phyloP scores from a whole-genome alignment of 2,113 vertebrate species.

The Oreochromis niloticus region DNA sequence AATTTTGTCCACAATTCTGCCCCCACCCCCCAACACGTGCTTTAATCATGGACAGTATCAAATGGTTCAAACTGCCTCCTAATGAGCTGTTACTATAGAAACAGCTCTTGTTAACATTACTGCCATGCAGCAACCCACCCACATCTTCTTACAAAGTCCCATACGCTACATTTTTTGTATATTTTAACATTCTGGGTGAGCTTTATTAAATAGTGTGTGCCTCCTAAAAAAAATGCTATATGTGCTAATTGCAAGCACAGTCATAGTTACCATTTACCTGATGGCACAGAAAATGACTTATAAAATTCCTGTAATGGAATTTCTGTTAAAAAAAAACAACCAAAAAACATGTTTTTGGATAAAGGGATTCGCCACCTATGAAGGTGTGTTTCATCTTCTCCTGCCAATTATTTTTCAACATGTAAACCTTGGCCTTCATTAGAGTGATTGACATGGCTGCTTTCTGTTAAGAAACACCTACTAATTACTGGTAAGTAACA shows the following conservation, averaged over 20 bases:
- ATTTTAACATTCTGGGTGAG: conserved; percentile 17
- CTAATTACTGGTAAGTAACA: not conserved
- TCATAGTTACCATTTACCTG: not conserved
- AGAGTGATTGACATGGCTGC: not conserved
- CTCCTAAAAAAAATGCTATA: not conserved
- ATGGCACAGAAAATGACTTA: not conserved
- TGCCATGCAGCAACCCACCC: conserved; percentile 24
- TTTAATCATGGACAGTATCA: conserved; percentile 70
- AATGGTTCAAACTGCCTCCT: conserved; percentile 59
- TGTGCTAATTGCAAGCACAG: not conserved
- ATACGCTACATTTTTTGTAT: conserved; percentile 3
- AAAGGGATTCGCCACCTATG: not conserved
- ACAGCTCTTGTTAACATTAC: conserved; percentile 53
- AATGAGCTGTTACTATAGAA: conserved; percentile 75
- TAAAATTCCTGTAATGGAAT: not conserved
- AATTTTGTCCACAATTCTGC: not conserved
- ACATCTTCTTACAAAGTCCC: conserved; percentile 25
- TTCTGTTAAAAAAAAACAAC: not conserved
- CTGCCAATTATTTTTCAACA: not conserved
- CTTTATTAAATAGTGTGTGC: not conserved
- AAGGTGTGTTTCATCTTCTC: conserved; percentile 3
- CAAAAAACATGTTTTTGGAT: not conserved
- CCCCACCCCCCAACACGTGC: conserved; percentile 13
- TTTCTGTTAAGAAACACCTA: not conserved
- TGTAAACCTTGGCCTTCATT: not conserved